Evolutionary conservation across 2,888 invertebrate species (phyloP), one percentile per base, ranked within the genome.

Genomic region (Brachypalpus laphriformis): DNA sequence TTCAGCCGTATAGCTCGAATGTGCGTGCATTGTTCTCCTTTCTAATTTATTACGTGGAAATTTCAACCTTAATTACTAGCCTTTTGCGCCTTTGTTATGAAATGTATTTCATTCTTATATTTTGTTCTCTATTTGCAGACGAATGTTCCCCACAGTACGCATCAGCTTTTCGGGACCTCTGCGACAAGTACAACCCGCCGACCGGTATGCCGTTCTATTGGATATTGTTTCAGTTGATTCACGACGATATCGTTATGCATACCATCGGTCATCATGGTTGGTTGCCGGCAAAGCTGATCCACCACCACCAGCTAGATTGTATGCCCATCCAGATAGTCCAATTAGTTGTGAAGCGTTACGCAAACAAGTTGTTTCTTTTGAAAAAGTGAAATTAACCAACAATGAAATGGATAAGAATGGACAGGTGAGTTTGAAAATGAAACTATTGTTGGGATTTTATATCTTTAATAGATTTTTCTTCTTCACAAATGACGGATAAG

Each of bases 281-380:
- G 98, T 98, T 88, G 99, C 99, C 25, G 99, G 99, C 87, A 99
- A 99, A 93, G 99, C 99, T 49, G 99, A 99, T 93, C 98, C 98
- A 11, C 98, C 98, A 89, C 96, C 97, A 34, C 98, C 98, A 86
- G 96, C 97, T 87, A 94, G 98, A 87, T 95, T 98, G 90, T 98
- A 98, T 94, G 95, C 97, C 75, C 99, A 99, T 93, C 99, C 99
- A 42, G 99, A 99, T 93, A 97, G 98, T 81, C 98, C 99, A 82
- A 98, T 97, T 93, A 96, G 96, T 88, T 98, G 98, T 56, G 98
- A 98, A 91, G 98, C 98, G 92, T 95, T 99, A 89, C 94, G 96
- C 91, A 98, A 98, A 93, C 98, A 98, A 93, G 97, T 98, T 91
- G 97, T 99, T 90, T 98, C 98, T 89, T 99, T 99, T 93, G 99